Conservation (phyloP, 23 tunicate species). For the Oikopleura vanhoeffeni region DNA sequence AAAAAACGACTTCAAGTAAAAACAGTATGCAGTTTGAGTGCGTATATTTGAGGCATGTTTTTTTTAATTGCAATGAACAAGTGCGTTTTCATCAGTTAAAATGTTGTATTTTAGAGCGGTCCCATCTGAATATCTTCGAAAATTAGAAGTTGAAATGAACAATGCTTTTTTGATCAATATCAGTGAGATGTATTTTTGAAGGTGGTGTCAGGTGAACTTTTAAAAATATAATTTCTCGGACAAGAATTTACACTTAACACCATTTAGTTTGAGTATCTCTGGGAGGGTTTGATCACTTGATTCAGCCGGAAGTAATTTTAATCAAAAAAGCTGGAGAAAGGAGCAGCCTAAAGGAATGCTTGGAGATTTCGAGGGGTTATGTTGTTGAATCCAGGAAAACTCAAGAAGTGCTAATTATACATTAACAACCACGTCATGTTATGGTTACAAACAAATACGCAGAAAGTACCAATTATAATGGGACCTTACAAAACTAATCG, state of each 20-base stretch:
- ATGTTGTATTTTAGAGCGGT: constrained; percentile 23
- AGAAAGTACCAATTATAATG: not conserved
- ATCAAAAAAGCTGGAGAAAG: constrained; percentile 76
- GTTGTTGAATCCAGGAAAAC: constrained; percentile 75
- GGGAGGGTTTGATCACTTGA: constrained; percentile 85
- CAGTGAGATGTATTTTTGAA: constrained; percentile 50
- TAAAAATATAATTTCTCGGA: too few species aligned
- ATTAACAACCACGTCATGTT: constrained; percentile 82
- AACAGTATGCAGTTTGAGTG: too few species aligned
- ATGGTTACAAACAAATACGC: constrained; percentile 85
- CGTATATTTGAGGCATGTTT: too few species aligned
- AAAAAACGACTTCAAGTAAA: too few species aligned
- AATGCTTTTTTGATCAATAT: too few species aligned
- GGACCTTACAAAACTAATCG: not conserved
- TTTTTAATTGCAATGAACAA: too few species aligned
- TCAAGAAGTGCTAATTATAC: constrained; percentile 73
- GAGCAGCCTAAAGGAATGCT: constrained; percentile 66
- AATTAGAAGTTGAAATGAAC: constrained; percentile 55
- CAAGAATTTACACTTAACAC: constrained; percentile 56
- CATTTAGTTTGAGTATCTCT: constrained; percentile 66
- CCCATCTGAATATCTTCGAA: constrained; percentile 59
- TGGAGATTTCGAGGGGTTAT: constrained; percentile 83
- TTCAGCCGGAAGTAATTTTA: constrained; percentile 77
- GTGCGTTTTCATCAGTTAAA: not conserved
- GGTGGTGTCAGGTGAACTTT: not conserved